Evolutionary conservation across 2,113 vertebrate genomes (phyloP), one percentile per base, ranked within the genome.

Genomic region (Setophaga petechia): DNA sequence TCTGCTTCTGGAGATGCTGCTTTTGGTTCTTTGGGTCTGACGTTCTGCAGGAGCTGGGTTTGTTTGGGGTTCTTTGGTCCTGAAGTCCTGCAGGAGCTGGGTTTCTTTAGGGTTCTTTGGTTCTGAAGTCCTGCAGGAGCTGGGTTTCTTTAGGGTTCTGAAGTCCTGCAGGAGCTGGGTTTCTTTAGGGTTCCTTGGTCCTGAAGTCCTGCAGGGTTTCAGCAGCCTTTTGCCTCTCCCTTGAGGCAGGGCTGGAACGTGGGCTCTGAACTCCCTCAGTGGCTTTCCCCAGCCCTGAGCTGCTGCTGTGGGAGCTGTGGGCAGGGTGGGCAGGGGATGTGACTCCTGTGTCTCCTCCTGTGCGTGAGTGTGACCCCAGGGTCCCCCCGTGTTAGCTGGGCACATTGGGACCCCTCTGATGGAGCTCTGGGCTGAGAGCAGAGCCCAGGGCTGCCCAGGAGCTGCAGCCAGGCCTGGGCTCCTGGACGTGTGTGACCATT

Each of bases 371-470:
- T 14, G 58, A 43, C 22, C 25, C 28, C 58, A 5, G 22, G 55
- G 11, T 17, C 72, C 54, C 65, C 57, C 30, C 14, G 41, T 33
- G 25, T 28, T 27, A n/a, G 54, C 59, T 33, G 22, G 11, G 0
- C 9, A 0, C 8, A 0, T 7, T 15, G 76, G 61, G 78, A 58
- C 46, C 67, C 69, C 87, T 79, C 6, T 22, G 37, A 5, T 27
- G 18, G 31, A 77, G 52, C 65, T 76, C 7, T 84, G 76, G 5
- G 18, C 84, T n/a, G 21, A 2, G 19, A 74, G 95, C 63, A 94
- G 94, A 94, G 54, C 91, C 95, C 96, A 78, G 94, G 55, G 83
- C 68, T 94, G 59, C 84, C 88, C 86, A 93, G 96, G 93, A 97
- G 94, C 96, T 72, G 47, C 69, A 90, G 28, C 92, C 68, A 43